These are phyloP conservation scores for Zelostemma sp. DNA, from an alignment of 1,140 invertebrate species.

Conservation along the genomic window DNA sequence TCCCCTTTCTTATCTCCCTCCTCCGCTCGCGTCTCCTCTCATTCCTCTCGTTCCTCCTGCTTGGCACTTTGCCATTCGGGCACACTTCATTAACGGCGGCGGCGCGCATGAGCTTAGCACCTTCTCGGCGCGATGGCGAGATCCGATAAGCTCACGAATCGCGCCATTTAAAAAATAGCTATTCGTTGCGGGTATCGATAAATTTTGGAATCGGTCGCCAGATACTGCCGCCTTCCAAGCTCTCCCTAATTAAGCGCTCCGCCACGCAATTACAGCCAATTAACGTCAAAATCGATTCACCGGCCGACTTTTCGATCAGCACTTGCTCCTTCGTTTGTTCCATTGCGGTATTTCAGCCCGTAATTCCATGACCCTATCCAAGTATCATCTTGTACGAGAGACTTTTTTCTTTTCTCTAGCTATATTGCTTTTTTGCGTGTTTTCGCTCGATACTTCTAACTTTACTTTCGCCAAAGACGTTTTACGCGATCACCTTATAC, in stretches of 20 bases:
- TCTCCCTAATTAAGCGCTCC: slow-evolving; percentile 63
- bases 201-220: slow-evolving; percentile 62
- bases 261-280: slow-evolving; percentile 64
- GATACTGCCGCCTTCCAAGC: slow-evolving; percentile 18
- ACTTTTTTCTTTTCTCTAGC: too few relatives aligned
- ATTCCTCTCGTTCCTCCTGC: neutral
- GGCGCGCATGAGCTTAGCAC: slow-evolving; percentile 57
- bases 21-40: neutral
- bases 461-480: too few relatives aligned
- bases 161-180: slow-evolving; percentile 33
- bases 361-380: too few relatives aligned
- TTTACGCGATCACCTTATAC: too few relatives aligned
- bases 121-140: slow-evolving; percentile 52
- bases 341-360: neutral
- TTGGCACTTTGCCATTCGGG: slow-evolving; percentile 14
- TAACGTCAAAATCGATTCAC: slow-evolving; percentile 58
- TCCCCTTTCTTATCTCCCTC: slow-evolving; percentile 1
- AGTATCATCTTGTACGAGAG: too few relatives aligned
- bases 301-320: slow-evolving; percentile 10
- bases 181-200: slow-evolving; percentile 50
- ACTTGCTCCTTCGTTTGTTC: slow-evolving; percentile 3
- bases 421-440: too few relatives aligned
- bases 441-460: too few relatives aligned
- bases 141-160: slow-evolving; percentile 55
- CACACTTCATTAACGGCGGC: slow-evolving; percentile 62